These are phyloP conservation scores for Scaptomyza polygonia DNA, from an alignment of 2,888 invertebrate genomes.

Conservation along the genomic window DNA sequence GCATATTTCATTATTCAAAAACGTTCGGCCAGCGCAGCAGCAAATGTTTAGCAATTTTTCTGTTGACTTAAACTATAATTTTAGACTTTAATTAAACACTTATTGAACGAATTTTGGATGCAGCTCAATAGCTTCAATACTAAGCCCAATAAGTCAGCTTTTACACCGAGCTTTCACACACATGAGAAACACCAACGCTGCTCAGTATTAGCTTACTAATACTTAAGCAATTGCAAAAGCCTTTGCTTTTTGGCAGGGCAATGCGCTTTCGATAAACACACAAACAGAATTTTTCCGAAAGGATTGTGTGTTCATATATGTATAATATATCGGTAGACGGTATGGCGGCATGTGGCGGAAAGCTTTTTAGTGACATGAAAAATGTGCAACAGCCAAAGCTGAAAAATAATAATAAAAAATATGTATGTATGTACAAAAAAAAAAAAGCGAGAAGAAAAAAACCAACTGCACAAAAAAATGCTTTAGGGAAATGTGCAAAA, in stretches of 20 bases:
- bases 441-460: not conserved
- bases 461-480: slow-evolving; percentile 9
- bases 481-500: slow-evolving; percentile 21
- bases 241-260: not conserved
- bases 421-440: no score
- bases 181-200: not conserved
- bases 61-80: no score
- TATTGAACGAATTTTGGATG: no score
- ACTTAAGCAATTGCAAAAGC: not conserved
- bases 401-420: slow-evolving; percentile 9
- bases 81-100: no score
- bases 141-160: not conserved
- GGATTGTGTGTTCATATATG: not conserved
- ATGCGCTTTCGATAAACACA: not conserved
- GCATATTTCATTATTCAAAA: not conserved
- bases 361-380: slow-evolving; percentile 79
- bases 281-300: slow-evolving; percentile 2
- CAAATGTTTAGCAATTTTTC: no score
- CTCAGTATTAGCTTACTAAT: not conserved
- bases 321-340: slow-evolving; percentile 39
- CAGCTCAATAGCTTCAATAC: not conserved
- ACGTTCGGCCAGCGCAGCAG: slow-evolving; percentile 20
- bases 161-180: slow-evolving; percentile 7
- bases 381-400: slow-evolving; percentile 63
- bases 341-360: slow-evolving; percentile 43